Conservation (phyloP, 1,140 invertebrate species). For the Drusus annulatus region DNA sequence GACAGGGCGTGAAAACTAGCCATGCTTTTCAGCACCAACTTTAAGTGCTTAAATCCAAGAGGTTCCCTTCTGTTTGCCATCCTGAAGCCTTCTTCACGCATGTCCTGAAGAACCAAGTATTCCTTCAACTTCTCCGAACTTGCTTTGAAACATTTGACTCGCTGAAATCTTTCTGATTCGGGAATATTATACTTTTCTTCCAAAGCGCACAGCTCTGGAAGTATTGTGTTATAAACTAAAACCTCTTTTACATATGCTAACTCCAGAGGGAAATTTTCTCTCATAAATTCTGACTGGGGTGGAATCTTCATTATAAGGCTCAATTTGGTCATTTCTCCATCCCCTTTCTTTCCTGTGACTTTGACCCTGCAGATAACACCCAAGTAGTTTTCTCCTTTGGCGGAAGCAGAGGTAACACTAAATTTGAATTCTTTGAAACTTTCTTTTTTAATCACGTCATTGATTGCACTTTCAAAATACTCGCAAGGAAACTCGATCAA, state of each 20-base stretch:
- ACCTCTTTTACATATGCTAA: conserved; percentile 60
- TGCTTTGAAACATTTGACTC: conserved; percentile 65
- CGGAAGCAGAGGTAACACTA: conserved; percentile 13
- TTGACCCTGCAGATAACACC: conserved; percentile 15
- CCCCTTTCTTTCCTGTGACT: background rate
- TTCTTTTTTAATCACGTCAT: conserved; percentile 22
- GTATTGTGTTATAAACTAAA: conserved; percentile 62
- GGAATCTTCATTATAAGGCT: conserved; percentile 17
- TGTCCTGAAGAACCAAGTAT: conserved; percentile 72
- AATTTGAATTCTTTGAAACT: conserved; percentile 27
- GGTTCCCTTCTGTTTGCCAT: conserved; percentile 67
- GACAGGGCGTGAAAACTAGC: conserved; percentile 73
- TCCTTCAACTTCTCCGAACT: conserved; percentile 64
- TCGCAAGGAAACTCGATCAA: conserved; percentile 30
- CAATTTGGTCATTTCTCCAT: background rate
- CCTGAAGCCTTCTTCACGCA: conserved; percentile 65
- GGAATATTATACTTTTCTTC: conserved; percentile 61
- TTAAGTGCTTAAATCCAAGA: conserved; percentile 66
- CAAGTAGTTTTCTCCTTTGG: conserved; percentile 31
- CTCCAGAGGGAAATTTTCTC: conserved; percentile 9
- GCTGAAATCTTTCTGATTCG: conserved; percentile 59
- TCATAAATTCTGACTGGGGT: background rate
- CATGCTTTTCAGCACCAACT: conserved; percentile 67
- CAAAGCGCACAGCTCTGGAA: conserved; percentile 63
- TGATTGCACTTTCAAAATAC: conserved; percentile 11